A percentile compares a stretch with the other conserved stretches of the same genome.
These are phyloP conservation scores for Plumapathes pennacea DNA, from an alignment of 92 coral and sea anemone species.

Conservation along the genomic window DNA sequence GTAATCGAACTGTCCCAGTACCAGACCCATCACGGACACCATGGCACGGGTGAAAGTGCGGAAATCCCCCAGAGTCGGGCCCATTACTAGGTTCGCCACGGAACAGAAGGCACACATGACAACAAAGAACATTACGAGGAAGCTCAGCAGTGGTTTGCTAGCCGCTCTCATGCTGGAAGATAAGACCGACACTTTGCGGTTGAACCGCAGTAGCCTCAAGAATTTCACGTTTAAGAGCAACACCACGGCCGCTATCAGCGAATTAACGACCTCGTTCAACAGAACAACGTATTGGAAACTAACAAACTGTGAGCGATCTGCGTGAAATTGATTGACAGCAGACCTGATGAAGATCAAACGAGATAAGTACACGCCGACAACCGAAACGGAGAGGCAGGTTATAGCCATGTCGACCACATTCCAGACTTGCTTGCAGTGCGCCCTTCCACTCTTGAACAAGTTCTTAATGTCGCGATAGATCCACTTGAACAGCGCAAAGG, in stretches of 20 bases:
- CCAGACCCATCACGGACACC: slow-evolving; percentile 79
- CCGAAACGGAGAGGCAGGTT: slow-evolving; percentile 47
- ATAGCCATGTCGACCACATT: slow-evolving; percentile 67
- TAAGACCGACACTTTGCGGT: slow-evolving; percentile 78
- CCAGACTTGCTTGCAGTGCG: slow-evolving; percentile 69
- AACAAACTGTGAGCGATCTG: slow-evolving; percentile 66
- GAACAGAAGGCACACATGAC: slow-evolving; percentile 66
- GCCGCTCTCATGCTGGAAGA: slow-evolving; percentile 63
- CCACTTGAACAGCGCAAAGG: slow-evolving; percentile 61
- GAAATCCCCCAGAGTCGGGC: slow-evolving; percentile 56
- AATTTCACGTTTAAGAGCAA: slow-evolving; percentile 77
- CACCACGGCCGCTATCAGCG: slow-evolving; percentile 62
- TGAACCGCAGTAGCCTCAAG: slow-evolving; percentile 81
- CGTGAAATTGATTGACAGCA: slow-evolving; percentile 55
- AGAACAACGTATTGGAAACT: slow-evolving; percentile 89
- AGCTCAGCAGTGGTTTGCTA: slow-evolving; percentile 48
- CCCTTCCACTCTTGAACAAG: slow-evolving; percentile 39
- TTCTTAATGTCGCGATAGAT: slow-evolving; percentile 77
- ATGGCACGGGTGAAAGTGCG: slow-evolving; percentile 76
- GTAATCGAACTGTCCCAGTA: slow-evolving; percentile 79
- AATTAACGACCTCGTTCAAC: slow-evolving; percentile 59
- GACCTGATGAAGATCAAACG: slow-evolving; percentile 59
- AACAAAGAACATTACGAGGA: slow-evolving; percentile 67
- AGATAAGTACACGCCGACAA: slow-evolving; percentile 71
- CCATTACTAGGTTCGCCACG: slow-evolving; percentile 57